Evolutionary conservation across 2,888 invertebrate genomes (phyloP).

Genomic region (Vannuccia rotundouncinata): DNA sequence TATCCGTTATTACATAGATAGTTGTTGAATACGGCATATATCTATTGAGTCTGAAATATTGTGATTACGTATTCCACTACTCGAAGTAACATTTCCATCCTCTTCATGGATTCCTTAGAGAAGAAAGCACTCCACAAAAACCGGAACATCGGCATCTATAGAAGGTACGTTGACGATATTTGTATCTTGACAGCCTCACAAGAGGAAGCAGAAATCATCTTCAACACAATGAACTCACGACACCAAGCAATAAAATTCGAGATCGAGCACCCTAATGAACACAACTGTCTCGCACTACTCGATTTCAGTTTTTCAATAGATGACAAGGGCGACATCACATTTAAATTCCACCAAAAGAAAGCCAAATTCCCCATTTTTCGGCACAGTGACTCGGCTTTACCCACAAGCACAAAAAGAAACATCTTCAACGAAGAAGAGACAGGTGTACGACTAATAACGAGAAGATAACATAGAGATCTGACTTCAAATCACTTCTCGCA

Average conservation of each 20-base stretch:
- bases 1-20: no score
- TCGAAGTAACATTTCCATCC: no score
- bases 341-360: not conserved
- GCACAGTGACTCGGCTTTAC: not conserved
- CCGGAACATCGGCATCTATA: no score
- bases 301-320: not conserved
- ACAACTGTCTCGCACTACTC: not conserved
- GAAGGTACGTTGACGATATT: not conserved
- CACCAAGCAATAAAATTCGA: not conserved
- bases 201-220: not conserved
- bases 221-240: not conserved
- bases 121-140: no score
- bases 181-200: not conserved
- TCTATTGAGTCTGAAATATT: no score
- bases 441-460: not conserved
- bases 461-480: not conserved
- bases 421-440: not conserved
- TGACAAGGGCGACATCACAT: not conserved
- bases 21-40: no score
- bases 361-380: not conserved
- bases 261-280: not conserved
- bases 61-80: no score
- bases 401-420: not conserved
- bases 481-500: not conserved
- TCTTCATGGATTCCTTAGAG: no score